Percentiles rank a stretch among this genome's conserved stretches.
These are phyloP conservation scores for Thereva unica DNA, from an alignment of 2,888 invertebrate genomes.

Conservation along the genomic window DNA sequence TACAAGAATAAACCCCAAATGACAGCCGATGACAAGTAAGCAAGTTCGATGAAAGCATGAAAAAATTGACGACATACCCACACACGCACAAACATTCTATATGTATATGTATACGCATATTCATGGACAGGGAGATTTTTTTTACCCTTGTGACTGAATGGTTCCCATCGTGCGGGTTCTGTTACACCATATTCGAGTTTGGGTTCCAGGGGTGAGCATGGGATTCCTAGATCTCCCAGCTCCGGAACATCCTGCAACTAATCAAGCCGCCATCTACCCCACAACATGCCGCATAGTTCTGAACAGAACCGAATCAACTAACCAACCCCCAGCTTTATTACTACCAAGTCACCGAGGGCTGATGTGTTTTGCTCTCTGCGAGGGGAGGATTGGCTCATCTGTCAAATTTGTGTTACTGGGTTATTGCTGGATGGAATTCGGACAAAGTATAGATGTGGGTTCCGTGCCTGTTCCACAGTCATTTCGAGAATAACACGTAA, in stretches of 20 bases:
- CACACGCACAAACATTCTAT: slow-evolving; percentile 13
- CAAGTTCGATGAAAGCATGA: slow-evolving; percentile 28
- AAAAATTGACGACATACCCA: slow-evolving; percentile 21
- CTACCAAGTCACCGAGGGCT: slow-evolving; percentile 25
- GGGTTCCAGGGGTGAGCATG: slow-evolving; percentile 4
- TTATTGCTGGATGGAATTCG: slow-evolving; percentile 24
- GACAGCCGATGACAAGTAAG: slow-evolving; percentile 34
- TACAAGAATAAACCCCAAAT: slow-evolving; percentile 21
- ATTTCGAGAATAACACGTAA: slow-evolving; percentile 25
- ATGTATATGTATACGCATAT: too few species aligned
- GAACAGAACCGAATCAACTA: slow-evolving; percentile 24
- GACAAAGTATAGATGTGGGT: slow-evolving; percentile 9
- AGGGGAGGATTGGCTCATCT: slow-evolving; percentile 26
- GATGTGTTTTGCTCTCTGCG: slow-evolving; percentile 6
- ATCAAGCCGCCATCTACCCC: slow-evolving; percentile 26
- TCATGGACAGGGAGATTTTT: too few species aligned
- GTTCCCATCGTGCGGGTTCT: neutral
- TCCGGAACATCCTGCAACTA: slow-evolving; percentile 14
- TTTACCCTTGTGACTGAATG: slow-evolving; percentile 22
- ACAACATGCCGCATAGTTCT: neutral
- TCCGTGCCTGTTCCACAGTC: neutral
- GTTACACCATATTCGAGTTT: too few species aligned
- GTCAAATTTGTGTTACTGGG: slow-evolving; percentile 37
- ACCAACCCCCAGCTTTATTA: slow-evolving; percentile 30
- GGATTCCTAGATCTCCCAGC: neutral